These are phyloP conservation scores for Lycopodina hypogea DNA, from an alignment of 37 sponge, comb jelly and placozoan genomes.

Conservation along the genomic window DNA sequence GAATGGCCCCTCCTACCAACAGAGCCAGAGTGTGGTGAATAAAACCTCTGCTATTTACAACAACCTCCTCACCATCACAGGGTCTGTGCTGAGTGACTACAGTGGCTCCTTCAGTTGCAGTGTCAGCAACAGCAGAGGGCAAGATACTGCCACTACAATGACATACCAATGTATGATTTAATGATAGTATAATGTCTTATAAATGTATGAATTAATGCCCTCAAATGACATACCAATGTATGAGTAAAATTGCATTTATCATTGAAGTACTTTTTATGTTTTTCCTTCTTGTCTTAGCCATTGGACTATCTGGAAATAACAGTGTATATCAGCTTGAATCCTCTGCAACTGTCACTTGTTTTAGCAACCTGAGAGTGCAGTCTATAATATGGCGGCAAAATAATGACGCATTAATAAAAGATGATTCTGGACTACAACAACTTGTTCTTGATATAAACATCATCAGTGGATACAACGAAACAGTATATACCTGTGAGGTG, in stretches of 20 bases:
- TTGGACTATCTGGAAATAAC: not conserved
- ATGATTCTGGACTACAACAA: conserved; percentile 6
- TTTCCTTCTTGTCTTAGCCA: not conserved
- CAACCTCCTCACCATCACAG: conserved; percentile 2
- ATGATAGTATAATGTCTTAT: no score
- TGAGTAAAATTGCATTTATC: no score
- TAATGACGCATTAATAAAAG: not conserved
- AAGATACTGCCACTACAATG: no score
- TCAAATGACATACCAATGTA: not conserved
- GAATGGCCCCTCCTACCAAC: conserved; percentile 9
- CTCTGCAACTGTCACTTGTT: not conserved
- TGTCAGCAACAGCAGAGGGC: not conserved
- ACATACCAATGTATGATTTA: not conserved
- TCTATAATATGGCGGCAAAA: not conserved
- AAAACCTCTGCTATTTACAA: not conserved
- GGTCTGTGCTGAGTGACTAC: not conserved
- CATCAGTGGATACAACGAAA: not conserved
- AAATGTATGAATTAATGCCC: no score
- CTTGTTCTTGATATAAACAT: not conserved
- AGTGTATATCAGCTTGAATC: not conserved
- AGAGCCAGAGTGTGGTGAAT: conserved; percentile 9
- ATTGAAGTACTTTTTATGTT: no score
- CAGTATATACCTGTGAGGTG: not conserved
- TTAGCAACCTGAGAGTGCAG: not conserved
- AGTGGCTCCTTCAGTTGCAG: not conserved